These are phyloP conservation scores for Hylia prasina DNA, from an alignment of 2,113 vertebrate species.

Conservation along the genomic window DNA sequence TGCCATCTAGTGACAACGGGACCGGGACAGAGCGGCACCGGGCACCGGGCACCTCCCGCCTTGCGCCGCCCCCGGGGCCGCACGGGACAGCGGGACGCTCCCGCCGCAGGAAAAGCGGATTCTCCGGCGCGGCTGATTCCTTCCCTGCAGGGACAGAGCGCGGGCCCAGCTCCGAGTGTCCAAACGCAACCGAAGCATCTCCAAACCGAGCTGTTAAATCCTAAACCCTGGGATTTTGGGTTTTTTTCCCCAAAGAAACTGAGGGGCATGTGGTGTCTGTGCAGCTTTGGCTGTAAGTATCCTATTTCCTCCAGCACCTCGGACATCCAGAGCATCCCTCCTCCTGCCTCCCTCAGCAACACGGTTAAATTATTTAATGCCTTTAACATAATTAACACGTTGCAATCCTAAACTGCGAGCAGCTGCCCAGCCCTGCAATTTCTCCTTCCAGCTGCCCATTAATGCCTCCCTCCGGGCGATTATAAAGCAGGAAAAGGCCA, in stretches of 20 bases:
- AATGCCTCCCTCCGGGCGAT: not conserved
- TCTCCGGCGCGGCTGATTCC: accelerated
- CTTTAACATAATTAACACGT: not conserved
- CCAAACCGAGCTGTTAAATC: not conserved
- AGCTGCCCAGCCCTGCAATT: not conserved
- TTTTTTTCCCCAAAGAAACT: not conserved
- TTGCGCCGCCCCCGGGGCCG: not conserved
- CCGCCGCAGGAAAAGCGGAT: accelerated
- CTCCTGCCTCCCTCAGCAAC: not conserved
- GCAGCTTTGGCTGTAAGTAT: accelerated
- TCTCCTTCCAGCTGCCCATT: not conserved
- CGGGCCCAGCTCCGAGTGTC: not conserved
- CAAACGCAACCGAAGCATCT: not conserved
- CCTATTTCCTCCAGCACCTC: accelerated
- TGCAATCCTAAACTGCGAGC: not conserved
- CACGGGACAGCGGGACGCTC: accelerated
- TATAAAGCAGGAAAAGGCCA: not conserved
- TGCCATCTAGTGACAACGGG: conserved; percentile 64
- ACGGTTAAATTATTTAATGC: not conserved
- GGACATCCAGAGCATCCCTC: not conserved
- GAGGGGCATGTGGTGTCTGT: not conserved
- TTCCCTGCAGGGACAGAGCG: not conserved
- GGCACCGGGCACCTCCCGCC: too few relatives aligned
- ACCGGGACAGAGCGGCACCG: too few relatives aligned
- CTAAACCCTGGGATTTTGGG: not conserved